Base-by-base conservation (phyloP, 2,888 invertebrate species). In the Caenorhabditis drosophilae region DNA sequence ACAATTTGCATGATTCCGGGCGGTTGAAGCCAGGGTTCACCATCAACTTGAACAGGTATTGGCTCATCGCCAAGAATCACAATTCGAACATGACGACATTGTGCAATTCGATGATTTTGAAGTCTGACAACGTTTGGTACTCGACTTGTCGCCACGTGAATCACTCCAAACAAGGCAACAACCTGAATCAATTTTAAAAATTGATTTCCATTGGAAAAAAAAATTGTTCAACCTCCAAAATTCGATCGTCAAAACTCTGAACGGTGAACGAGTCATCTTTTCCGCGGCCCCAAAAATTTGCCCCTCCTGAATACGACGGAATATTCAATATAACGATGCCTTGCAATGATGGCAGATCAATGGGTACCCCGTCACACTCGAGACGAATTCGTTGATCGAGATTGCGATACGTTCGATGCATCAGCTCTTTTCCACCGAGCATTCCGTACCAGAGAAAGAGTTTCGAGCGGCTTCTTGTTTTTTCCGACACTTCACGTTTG, bases 1-100 rank as follows among this genome's bases (percentile, higher is more conserved):
- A 93, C 89, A 75, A 97, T 95, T 55, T 93, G 88, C 75, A 97
- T 93, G 84, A 93, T 92, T 35, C 96, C 96, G 0, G 97, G 95
- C 0, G 93, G 93, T 85, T 96, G 96, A 38, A 95, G 88, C 96
- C 96, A 96, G 1, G 96, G 95, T 85, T 97, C 97, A 0, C 96
- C 97, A 84, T 97, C 96, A 38, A 95, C 95, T 86, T 92, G 92
- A 51, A 95, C 92, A 0, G 95, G 95, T 18, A 95, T 92, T 49
- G 93, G 91, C 86, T 87, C 86, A 75, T 86, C 85, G 89, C 94
- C 95, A 76, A 94, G 87, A 79, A 97, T 95, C 83, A 92, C 94
- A 75, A 96, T 95, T 86, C 94, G 94, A 2, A 97, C 92, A 36
- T 92, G 91, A 76, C 93, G 90, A 84, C 96, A 96, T 82, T 85